Evolutionary conservation across 2,888 invertebrate species (phyloP).

Genomic region (Mythimna lalbum): DNA sequence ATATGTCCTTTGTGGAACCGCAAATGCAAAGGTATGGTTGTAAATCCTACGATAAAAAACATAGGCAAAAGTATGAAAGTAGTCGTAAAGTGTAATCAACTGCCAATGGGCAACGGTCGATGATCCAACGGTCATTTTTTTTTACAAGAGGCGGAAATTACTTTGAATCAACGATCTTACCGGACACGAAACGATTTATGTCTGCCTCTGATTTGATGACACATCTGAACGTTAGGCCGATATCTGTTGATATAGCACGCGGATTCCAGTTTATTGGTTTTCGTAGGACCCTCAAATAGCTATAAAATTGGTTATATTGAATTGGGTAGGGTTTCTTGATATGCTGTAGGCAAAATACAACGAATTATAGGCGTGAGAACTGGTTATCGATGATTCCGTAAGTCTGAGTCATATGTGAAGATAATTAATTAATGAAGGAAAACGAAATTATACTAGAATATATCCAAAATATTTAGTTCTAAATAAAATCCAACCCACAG

Average conservation of each 20-base stretch:
- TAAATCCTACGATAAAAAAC: conserved; percentile 33
- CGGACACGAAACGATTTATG: conserved; percentile 69
- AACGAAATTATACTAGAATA: conserved; percentile 24
- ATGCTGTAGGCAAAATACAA: not conserved
- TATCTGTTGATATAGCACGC: conserved; percentile 22
- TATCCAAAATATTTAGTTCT: not conserved
- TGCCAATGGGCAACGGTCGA: conserved; percentile 67
- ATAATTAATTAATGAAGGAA: not conserved
- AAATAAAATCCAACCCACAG: not conserved
- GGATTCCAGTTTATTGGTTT: conserved; percentile 32
- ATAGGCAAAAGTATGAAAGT: conserved; percentile 26
- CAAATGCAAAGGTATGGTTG: conserved; percentile 31
- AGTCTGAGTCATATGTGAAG: conserved; percentile 10
- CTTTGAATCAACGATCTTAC: conserved; percentile 74
- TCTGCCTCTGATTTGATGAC: conserved; percentile 57
- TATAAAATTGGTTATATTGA: conserved; percentile 19
- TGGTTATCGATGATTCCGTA: not conserved
- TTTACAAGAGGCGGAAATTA: conserved; percentile 80
- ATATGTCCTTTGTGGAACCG: conserved; percentile 37
- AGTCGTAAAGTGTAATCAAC: conserved; percentile 55
- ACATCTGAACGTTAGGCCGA: conserved; percentile 29
- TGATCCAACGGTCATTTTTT: conserved; percentile 76
- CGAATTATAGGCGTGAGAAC: conserved; percentile 24
- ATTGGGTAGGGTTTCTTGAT: not conserved
- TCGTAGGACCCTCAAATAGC: conserved; percentile 11